Percentiles rank a stretch among this genome's conserved stretches.
These are phyloP conservation scores for Limnodromus scolopaceus DNA, from an alignment of 2,797 vertebrate species.

Conservation along the genomic window DNA sequence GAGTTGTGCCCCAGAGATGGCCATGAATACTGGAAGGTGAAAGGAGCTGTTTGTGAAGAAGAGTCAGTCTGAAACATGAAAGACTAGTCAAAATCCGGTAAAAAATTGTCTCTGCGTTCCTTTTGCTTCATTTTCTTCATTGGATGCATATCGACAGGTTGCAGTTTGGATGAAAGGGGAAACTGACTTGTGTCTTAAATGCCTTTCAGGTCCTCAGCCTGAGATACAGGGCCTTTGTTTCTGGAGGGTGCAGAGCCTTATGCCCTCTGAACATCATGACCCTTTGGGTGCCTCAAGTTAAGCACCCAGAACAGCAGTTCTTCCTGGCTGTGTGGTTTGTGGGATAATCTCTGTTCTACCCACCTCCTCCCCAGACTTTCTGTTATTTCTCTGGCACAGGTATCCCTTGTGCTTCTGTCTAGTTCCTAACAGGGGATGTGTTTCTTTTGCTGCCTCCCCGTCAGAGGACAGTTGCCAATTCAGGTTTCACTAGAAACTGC, in stretches of 20 bases:
- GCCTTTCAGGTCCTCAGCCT: background rate
- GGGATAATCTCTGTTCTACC: background rate
- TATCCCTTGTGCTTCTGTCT: background rate
- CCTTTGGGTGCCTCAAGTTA: background rate
- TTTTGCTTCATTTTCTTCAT: background rate
- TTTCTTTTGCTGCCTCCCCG: background rate
- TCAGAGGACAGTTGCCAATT: background rate
- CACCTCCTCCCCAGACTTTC: background rate
- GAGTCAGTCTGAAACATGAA: background rate
- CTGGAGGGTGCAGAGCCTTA: background rate
- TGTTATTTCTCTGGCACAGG: background rate
- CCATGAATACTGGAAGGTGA: background rate
- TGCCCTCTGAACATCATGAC: rapidly evolving
- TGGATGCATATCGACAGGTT: background rate
- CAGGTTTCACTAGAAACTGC: background rate
- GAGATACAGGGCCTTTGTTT: background rate
- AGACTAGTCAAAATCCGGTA: background rate
- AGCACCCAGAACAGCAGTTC: background rate
- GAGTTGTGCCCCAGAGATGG: background rate
- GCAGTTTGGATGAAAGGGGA: background rate
- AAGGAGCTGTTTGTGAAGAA: background rate
- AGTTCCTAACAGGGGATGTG: background rate
- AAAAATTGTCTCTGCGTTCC: background rate
- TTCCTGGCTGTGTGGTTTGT: background rate
- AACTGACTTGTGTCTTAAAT: background rate